phyloP scores from a whole-genome alignment of 2,888 invertebrate genomes.

The Biston stratarius region DNA sequence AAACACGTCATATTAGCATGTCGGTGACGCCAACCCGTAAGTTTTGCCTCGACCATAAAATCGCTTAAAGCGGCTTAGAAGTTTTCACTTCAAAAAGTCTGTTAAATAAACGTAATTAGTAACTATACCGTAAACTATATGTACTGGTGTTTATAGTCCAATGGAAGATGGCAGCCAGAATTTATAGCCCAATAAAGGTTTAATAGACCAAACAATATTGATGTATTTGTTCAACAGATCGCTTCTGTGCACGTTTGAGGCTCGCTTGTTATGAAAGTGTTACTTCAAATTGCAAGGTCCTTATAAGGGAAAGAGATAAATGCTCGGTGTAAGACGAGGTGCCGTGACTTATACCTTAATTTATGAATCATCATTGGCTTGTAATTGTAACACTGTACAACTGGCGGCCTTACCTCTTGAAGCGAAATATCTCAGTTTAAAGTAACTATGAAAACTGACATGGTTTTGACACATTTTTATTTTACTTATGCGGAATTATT shows the following conservation, averaged over 20 bases:
- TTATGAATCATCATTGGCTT: background rate
- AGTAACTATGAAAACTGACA: no score
- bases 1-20: no score
- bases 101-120: background rate
- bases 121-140: background rate
- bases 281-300: slow-evolving; percentile 5
- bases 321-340: background rate
- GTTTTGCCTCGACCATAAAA: no score
- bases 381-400: no score
- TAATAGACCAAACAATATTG: slow-evolving; percentile 32
- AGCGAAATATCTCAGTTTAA: no score
- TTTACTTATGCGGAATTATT: no score
- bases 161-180: slow-evolving; percentile 15
- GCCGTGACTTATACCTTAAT: background rate
- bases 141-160: background rate
- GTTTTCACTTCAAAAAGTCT: no score
- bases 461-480: no score
- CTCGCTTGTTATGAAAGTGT: slow-evolving; percentile 12
- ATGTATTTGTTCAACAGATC: slow-evolving; percentile 23
- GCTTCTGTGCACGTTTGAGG: slow-evolving; percentile 1
- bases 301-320: slow-evolving; percentile 4
- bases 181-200: slow-evolving; percentile 34
- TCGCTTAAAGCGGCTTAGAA: no score
- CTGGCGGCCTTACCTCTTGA: no score
- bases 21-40: no score